phyloP scores from a whole-genome alignment of 1,140 invertebrate species.

The Ceratoteleas bidentatus region DNA sequence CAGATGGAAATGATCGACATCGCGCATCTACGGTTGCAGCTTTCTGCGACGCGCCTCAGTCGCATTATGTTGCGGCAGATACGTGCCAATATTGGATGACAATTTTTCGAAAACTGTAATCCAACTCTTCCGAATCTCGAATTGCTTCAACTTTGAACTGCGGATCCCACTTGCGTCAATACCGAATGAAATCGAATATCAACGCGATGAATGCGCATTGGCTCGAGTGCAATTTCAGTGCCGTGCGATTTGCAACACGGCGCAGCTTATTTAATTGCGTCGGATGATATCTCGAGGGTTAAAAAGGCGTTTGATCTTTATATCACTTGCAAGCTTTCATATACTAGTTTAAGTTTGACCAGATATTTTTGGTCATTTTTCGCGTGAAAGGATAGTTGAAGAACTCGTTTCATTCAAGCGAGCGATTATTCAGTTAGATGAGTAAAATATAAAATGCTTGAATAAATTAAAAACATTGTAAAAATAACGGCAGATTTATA shows the following conservation, averaged over 20 bases:
- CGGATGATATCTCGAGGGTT: conserved; percentile 3
- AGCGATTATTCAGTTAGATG: too few relatives aligned
- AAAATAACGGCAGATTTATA: too few relatives aligned
- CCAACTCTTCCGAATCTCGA: conserved; percentile 54
- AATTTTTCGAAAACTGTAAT: conserved; percentile 65
- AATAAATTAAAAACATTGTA: too few relatives aligned
- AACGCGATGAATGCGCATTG: conserved; percentile 12
- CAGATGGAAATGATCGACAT: conserved; percentile 60
- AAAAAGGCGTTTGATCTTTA: conserved; percentile 5
- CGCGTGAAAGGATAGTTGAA: too few relatives aligned
- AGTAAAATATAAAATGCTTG: too few relatives aligned
- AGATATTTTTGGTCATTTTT: too few relatives aligned
- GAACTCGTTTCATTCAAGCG: too few relatives aligned
- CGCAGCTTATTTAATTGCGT: conserved; percentile 13
- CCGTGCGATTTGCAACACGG: conserved; percentile 13
- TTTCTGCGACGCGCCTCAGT: conserved; percentile 52
- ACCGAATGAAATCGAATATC: conserved; percentile 44
- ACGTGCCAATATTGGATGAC: conserved; percentile 61
- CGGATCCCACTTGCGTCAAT: conserved; percentile 43
- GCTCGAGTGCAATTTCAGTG: conserved; percentile 42
- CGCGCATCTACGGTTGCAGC: conserved; percentile 55
- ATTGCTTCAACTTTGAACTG: conserved; percentile 53
- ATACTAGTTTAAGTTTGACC: not conserved
- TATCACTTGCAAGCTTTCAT: not conserved
- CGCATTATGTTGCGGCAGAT: conserved; percentile 50